Evolutionary conservation across 2,888 invertebrate species (phyloP), one percentile per base, ranked within the genome.

Genomic region (Phortica magna): DNA sequence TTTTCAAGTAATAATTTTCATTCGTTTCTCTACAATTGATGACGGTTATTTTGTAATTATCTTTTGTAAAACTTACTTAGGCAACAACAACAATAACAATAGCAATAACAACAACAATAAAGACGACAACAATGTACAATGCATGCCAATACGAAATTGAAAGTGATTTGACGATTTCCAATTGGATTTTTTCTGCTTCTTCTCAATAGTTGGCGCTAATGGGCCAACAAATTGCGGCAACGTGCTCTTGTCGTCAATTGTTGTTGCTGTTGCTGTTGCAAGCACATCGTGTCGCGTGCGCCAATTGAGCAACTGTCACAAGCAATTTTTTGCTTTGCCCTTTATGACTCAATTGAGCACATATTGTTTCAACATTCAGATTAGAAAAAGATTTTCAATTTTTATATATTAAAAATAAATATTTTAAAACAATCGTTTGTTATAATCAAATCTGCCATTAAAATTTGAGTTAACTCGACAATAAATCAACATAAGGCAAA

Each of bases 21-120:
- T 31, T 31, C 31, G 31, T 31, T 31, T 31, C 31, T 31, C 31
- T 0, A 31, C 31, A 31, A 31, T 31, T 31, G 2, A 31, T 31
- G 31, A 31, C 31, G 31, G 73, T 72, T 76, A 81, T 85, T 83
- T 81, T 76, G 74, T 83, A 83, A 84, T 82, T 82, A 81, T 77
- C 71, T 64, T 2, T 39, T 64, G 39, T 22, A 14, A n/a, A 64
- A 39, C 64, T 39, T 31, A 14, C 10, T 12, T 9, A 64, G 12
- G 12, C 7, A 10, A 39, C 73, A 74, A 76, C n/a, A 31, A 31
- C 31, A 53, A 55, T 22, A 78, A 75, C 57, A 73, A 61, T 43
- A 73, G 75, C 75, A 73, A 76, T 74, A 75, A 17, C 5, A 53
- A 42, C 14, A 12, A 64, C 17, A 17, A 55, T 31, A 59, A 59